These are phyloP conservation scores for Dorcus parallelipipedus DNA, from an alignment of 2,888 invertebrate genomes.

Conservation along the genomic window DNA sequence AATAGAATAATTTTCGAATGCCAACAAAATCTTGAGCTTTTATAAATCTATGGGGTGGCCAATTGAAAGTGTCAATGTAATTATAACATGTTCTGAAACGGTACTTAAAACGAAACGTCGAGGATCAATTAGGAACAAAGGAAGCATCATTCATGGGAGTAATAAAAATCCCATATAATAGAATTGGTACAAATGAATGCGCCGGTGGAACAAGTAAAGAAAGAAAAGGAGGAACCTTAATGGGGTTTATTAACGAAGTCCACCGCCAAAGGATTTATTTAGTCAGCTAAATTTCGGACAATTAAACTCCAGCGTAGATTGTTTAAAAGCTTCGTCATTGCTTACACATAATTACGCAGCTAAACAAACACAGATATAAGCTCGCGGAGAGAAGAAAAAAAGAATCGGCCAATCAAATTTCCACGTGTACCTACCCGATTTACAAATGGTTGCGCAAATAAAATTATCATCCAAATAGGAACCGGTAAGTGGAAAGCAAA, in stretches of 20 bases:
- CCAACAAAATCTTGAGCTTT: no score
- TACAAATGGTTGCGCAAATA: neutral
- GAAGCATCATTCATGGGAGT: neutral
- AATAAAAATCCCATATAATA: slow-evolving; percentile 14
- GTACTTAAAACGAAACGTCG: no score
- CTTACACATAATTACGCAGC: neutral
- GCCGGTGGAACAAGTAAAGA: slow-evolving; percentile 7
- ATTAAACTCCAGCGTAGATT: slow-evolving; percentile 30
- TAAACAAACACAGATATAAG: neutral
- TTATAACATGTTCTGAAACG: no score
- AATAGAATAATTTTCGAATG: no score
- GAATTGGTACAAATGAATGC: slow-evolving; percentile 16
- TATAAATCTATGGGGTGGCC: no score
- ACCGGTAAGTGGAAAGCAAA: no score
- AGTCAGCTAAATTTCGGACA: slow-evolving; percentile 42
- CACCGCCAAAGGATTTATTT: slow-evolving; percentile 44
- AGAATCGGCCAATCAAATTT: neutral
- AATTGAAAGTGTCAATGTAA: no score
- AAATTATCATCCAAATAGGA: neutral
- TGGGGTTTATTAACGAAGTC: slow-evolving; percentile 10
- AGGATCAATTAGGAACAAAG: no score
- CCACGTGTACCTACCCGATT: neutral
- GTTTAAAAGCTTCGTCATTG: slow-evolving; percentile 21
- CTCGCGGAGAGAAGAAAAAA: neutral
- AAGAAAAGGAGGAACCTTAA: slow-evolving; percentile 11